Conservation (phyloP, 2,797 vertebrate genomes). For the Pteropus rufus region DNA sequence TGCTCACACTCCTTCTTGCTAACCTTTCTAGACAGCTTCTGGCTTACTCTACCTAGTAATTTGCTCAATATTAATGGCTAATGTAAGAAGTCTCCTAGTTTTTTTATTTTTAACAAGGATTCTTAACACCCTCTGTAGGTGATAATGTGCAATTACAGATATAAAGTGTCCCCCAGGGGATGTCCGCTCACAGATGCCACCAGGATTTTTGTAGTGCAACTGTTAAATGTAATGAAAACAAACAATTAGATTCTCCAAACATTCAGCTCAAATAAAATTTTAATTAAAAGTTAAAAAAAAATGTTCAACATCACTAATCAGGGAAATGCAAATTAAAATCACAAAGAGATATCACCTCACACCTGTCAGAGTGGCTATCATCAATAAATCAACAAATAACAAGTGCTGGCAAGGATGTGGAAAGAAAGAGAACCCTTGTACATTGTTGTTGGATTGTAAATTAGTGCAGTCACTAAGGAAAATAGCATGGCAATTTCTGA, state of each 20-base stretch:
- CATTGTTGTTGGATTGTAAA: no score
- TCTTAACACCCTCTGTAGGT: constrained; percentile 99
- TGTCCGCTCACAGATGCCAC: constrained; percentile 90
- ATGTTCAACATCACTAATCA: no score
- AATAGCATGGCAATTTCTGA: no score
- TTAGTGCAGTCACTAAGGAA: no score
- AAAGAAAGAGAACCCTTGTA: no score
- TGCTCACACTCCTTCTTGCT: constrained; percentile 91
- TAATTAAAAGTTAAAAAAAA: constrained; percentile 87
- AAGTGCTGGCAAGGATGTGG: no score
- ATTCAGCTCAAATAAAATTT: constrained; percentile 90
- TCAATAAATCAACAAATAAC: no score
- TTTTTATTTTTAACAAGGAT: constrained; percentile 94
- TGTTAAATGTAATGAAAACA: constrained; percentile 87
- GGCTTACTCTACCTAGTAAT: constrained; percentile 97
- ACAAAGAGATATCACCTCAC: no score
- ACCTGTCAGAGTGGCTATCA: no score
- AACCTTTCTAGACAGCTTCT: constrained; percentile 97
- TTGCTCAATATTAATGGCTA: constrained; percentile 96
- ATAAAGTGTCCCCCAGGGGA: constrained; percentile 87
- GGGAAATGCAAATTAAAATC: no score
- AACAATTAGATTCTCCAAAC: constrained; percentile 86
- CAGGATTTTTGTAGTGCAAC: constrained; percentile 84
- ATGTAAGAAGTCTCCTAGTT: constrained; percentile 89
- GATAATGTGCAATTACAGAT: constrained; percentile 99